These are phyloP conservation scores for Chelonia mydas DNA, from an alignment of 2,797 vertebrate species.

Conservation along the genomic window DNA sequence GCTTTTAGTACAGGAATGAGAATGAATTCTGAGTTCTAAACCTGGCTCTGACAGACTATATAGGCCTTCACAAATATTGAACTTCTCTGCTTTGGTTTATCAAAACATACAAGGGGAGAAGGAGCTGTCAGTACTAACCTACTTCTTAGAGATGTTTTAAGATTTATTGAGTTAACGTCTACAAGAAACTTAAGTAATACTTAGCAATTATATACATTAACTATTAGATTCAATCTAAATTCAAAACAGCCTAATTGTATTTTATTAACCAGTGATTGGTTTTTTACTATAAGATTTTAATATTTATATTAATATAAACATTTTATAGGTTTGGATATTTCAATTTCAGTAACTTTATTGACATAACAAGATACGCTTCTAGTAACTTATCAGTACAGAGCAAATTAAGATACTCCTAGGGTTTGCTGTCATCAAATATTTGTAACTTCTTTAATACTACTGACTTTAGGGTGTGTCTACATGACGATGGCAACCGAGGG, in stretches of 20 bases:
- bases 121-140: background rate
- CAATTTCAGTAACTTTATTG: background rate
- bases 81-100: background rate
- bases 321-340: background rate
- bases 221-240: background rate
- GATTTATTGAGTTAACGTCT: background rate
- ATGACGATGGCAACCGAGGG: too few relatives aligned
- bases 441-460: background rate
- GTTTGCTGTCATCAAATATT: background rate
- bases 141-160: background rate
- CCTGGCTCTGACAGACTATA: background rate
- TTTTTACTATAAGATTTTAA: background rate
- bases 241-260: background rate
- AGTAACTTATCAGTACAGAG: background rate
- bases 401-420: background rate
- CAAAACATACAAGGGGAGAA: background rate
- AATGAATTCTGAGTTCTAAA: background rate
- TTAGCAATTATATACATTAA: background rate
- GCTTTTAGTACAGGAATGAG: background rate
- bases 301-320: background rate
- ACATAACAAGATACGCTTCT: background rate
- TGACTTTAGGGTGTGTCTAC: background rate
- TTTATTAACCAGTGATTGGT: background rate
- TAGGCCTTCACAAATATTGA: background rate
- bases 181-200: background rate